Evolutionary conservation across 2,113 vertebrate genomes (phyloP).

Genomic region (Abramis brama): DNA sequence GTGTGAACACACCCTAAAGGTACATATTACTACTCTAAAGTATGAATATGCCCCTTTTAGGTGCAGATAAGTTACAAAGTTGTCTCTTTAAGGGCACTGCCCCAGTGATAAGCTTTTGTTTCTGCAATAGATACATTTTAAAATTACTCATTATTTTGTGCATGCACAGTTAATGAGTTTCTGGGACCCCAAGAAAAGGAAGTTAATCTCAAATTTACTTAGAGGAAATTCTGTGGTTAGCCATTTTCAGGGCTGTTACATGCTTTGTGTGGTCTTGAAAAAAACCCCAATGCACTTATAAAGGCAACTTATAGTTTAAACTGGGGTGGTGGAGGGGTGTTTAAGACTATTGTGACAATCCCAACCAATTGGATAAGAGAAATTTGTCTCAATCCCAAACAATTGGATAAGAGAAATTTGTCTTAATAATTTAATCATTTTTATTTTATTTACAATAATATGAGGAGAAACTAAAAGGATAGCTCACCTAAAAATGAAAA

Average conservation of each 20-base stretch:
- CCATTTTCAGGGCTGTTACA: not conserved
- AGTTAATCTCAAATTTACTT: not conserved
- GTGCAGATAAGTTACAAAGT: too few species aligned
- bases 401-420: not conserved
- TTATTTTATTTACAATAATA: too few species aligned
- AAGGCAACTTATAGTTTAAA: not conserved
- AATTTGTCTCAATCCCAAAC: not conserved
- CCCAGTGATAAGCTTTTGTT: too few species aligned
- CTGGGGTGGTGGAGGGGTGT: not conserved
- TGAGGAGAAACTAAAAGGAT: too few species aligned
- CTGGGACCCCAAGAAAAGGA: not conserved
- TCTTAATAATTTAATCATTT: too few species aligned
- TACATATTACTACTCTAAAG: too few species aligned
- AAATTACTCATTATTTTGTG: not conserved
- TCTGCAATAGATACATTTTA: not conserved
- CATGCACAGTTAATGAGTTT: not conserved
- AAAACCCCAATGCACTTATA: not conserved
- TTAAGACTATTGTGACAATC: not conserved
- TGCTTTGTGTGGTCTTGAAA: constrained; percentile 30
- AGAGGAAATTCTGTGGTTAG: constrained; percentile 39
- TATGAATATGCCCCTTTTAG: too few species aligned
- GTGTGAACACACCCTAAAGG: too few species aligned
- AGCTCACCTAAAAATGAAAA: too few species aligned
- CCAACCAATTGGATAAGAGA: not conserved
- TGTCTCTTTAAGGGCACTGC: too few species aligned